Evolutionary conservation across 2,888 invertebrate genomes (phyloP).

Genomic region (Nomada fabriciana): DNA sequence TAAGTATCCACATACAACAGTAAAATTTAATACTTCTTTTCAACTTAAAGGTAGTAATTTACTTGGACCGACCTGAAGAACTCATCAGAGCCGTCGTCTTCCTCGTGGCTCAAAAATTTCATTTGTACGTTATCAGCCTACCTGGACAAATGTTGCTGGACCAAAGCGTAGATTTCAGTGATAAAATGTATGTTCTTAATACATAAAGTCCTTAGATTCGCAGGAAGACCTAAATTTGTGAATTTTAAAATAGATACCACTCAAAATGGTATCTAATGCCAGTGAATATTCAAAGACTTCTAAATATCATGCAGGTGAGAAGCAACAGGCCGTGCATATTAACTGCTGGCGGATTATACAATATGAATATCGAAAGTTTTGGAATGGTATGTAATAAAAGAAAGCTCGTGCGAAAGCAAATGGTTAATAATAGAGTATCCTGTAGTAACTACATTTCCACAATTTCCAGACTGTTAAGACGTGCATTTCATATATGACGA

Average conservation of each 20-base stretch:
- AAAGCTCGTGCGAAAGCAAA: neutral
- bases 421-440: neutral
- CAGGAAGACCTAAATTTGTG: no score
- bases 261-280: constrained; percentile 42
- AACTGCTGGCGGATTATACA: constrained; percentile 37
- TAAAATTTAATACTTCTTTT: neutral
- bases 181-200: neutral
- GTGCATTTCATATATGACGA: constrained; percentile 58
- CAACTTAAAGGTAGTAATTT: neutral
- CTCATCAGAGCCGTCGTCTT: neutral
- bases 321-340: constrained; percentile 15
- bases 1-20: neutral
- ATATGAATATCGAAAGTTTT: constrained; percentile 40
- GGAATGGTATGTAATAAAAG: constrained; percentile 26
- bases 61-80: neutral
- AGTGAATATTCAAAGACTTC: constrained; percentile 15
- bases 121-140: constrained; percentile 13
- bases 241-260: neutral
- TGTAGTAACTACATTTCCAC: neutral
- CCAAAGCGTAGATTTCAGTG: neutral
- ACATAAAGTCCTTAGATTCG: neutral
- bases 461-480: constrained; percentile 53
- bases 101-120: constrained; percentile 3
- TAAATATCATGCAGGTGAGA: constrained; percentile 26
- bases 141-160: constrained; percentile 25